Evolutionary conservation across 2,797 vertebrate species (phyloP), one percentile per base, ranked within the genome.

Genomic region (Brachymystax lenok): DNA sequence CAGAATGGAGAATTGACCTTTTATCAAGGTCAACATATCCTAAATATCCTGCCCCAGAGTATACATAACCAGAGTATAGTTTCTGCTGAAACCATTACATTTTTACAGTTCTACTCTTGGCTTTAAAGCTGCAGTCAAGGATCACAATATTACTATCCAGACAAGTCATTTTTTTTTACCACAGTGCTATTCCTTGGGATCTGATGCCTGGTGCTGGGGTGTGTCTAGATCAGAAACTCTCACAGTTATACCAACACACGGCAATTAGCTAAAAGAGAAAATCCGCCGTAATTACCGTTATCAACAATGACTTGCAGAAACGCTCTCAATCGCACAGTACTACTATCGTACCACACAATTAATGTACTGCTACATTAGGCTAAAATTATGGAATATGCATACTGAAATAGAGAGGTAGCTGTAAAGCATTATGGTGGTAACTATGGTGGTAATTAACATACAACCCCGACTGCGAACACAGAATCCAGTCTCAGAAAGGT

Each of bases 231-330:
- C 27, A 78, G 50, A 63, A 78, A 71, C 21, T 76, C 61, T 75
- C 67, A 72, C 64, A 80, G 76, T 70, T 77, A 52, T 61, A 51
- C 69, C 81, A 70, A 30, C 14, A n/a, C 30, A 69, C 54, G 63
- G 54, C 76, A 83, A 81, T 86, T 78, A 85, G 74, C 69, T 73
- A 33, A 68, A 68, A 81, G 59, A 56, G 51, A 61, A 59, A 63
- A 79, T 79, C 71, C 71, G 67, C 73, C n/a, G 52, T 79, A 84
- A 86, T 88, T 82, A 85, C 67, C 59, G 68, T 84, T 84, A 81
- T 81, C 75, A 82, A 76, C 75, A 83, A 74, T 79, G 76, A 80
- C 76, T 85, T 71, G 74, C 59, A 56, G 71, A 83, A 76, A 68
- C 24, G 33, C 79, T 79, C 56, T 78, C 74, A 71, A 80, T 84